Evolutionary conservation across 2,797 vertebrate species (phyloP), one percentile per base, ranked within the genome.

Genomic region (Alfaro cultratus): DNA sequence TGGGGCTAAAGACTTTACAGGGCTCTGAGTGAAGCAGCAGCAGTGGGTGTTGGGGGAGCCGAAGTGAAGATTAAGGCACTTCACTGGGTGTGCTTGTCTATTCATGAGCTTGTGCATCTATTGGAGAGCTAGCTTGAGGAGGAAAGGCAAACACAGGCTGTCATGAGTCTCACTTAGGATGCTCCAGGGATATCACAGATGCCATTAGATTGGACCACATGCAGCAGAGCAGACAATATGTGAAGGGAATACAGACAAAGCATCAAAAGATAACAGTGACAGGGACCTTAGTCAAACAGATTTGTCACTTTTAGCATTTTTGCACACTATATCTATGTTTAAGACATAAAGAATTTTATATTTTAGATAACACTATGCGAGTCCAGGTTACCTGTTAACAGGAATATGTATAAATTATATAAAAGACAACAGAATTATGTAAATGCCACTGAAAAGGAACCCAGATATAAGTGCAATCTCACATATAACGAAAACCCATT

Each of bases 1-100:
- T 80, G 83, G 55, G 91, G 92, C 88, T 76, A 88, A 87, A 90
- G 83, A 81, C 87, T 91, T 90, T 88, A 86, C 84, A 87, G 80
- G 64, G 78, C 77, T 94, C 80, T 78, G 88, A 85, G 84, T 89
- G 76, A 87, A 89, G 83, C 87, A 70, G 31, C 77, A 41, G 41
- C 64, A 79, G 84, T 70, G 81, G 84, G 80, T 23, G 64, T 4
- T 43, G 77, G 57, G 67, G 78, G 81, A 84, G 82, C 18, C 1
- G 68, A 90, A 83, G 45, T 77, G 49, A 84, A 80, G 84, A 90
- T 90, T 86, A 87, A 76, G 81, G 85, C 79, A 23, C 79, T 78
- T 57, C 62, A 43, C 36, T 80, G 77, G 70, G 76, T 80, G 70
- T 79, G 67, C 82, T 53, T 73, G 49, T 79, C 49, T 74, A 74